Percentiles rank a stretch among this genome's conserved stretches.
phyloP scores from a whole-genome alignment of 92 coral and sea anemone species.

The Epizoanthus scotinus region DNA sequence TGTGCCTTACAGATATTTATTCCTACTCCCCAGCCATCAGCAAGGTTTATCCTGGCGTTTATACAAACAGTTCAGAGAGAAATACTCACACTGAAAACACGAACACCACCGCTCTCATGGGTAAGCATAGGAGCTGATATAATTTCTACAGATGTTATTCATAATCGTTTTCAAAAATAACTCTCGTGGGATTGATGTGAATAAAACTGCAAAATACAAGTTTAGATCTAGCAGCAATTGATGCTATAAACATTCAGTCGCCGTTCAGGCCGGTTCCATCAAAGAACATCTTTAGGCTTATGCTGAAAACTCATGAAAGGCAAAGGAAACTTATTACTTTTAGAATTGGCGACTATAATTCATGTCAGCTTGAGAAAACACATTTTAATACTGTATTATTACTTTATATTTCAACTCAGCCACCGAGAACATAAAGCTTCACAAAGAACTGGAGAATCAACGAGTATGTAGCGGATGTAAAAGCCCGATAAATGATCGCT shows the following conservation, averaged over 20 bases:
- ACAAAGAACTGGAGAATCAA: conserved; percentile 36
- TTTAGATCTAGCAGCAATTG: too few relatives aligned
- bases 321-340: too few relatives aligned
- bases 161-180: neutral
- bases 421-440: conserved; percentile 35
- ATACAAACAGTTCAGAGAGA: neutral
- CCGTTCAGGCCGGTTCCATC: neutral
- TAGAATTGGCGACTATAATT: too few relatives aligned
- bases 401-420: conserved; percentile 29
- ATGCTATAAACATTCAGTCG: neutral
- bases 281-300: neutral
- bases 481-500: conserved; percentile 78
- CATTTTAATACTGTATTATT: neutral
- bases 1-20: conserved; percentile 16
- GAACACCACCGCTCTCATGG: conserved; percentile 1
- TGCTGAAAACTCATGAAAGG: too few relatives aligned
- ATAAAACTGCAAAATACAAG: neutral
- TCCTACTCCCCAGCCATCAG: neutral
- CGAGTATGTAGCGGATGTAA: conserved; percentile 79
- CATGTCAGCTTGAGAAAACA: neutral
- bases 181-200: neutral
- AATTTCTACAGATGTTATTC: neutral
- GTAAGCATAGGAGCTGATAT: neutral
- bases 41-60: conserved; percentile 4
- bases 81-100: neutral